phyloP scores from a whole-genome alignment of 2,888 invertebrate species.

The Criorhina ranunculi region DNA sequence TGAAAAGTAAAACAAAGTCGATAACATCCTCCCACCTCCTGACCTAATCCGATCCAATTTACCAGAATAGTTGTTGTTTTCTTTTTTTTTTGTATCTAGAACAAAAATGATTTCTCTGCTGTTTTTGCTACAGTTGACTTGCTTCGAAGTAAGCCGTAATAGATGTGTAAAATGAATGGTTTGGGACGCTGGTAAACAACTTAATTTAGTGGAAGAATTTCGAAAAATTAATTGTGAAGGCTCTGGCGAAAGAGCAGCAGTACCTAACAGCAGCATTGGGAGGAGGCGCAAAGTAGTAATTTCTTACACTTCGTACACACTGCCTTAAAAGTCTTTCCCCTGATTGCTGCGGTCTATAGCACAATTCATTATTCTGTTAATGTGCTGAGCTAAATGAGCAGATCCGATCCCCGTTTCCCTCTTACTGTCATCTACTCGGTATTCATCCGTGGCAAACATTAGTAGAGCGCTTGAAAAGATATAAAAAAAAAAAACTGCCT shows the following conservation, averaged over 20 bases:
- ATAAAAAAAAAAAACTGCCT: neutral
- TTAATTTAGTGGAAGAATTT: constrained; percentile 64
- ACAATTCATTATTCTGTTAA: constrained; percentile 62
- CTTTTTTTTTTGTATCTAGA: neutral
- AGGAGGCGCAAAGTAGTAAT: neutral
- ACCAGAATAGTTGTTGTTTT: constrained; percentile 6
- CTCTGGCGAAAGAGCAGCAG: constrained; percentile 1
- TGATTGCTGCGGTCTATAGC: constrained; percentile 49
- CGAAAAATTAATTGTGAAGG: constrained; percentile 59
- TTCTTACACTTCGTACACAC: constrained; percentile 25
- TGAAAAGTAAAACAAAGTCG: constrained; percentile 36
- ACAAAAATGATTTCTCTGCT: constrained; percentile 43
- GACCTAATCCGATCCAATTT: constrained; percentile 37
- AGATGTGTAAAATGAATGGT: constrained; percentile 57
- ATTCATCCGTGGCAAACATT: constrained; percentile 50
- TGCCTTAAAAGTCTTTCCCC: constrained; percentile 49
- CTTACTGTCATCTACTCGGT: constrained; percentile 16
- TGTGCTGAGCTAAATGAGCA: constrained; percentile 59
- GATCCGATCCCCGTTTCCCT: constrained; percentile 16
- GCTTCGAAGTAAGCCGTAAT: constrained; percentile 43
- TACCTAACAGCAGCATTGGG: neutral
- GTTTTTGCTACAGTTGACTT: constrained; percentile 48
- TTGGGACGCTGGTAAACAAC: constrained; percentile 61
- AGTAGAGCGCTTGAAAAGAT: constrained; percentile 9
- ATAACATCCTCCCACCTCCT: neutral